phyloP scores from a whole-genome alignment of 2,888 invertebrate genomes.

The Diaphora mendica region DNA sequence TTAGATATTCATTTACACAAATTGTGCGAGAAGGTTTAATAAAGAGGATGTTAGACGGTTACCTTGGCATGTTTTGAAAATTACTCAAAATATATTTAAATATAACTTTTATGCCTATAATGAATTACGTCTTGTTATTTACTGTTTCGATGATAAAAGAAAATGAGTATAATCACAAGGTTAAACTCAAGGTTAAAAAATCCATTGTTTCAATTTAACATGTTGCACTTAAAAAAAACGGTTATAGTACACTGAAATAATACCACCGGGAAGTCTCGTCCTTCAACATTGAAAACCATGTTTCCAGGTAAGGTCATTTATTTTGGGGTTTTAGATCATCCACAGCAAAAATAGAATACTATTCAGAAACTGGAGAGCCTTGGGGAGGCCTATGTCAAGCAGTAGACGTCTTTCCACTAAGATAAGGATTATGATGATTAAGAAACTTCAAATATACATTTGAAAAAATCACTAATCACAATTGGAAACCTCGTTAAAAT shows the following conservation, averaged over 20 bases:
- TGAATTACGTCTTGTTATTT: constrained; percentile 38
- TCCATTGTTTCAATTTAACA: constrained; percentile 39
- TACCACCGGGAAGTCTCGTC: not conserved
- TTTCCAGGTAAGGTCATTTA: not conserved
- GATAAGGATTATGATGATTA: too few species aligned
- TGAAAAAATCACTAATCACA: not conserved
- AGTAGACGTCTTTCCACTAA: too few species aligned
- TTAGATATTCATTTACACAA: not conserved
- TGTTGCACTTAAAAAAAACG: constrained; percentile 43
- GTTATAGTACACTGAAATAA: not conserved
- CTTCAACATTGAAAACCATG: not conserved
- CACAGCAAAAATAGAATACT: not conserved
- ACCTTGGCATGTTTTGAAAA: not conserved
- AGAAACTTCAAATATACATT: too few species aligned
- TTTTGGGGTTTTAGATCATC: not conserved
- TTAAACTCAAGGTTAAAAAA: constrained; percentile 28
- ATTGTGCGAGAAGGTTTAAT: not conserved
- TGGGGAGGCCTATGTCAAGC: too few species aligned
- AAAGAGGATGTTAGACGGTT: not conserved
- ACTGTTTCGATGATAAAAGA: constrained; percentile 37
- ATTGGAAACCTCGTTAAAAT: not conserved
- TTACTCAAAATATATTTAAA: constrained; percentile 1
- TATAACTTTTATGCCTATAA: constrained; percentile 13
- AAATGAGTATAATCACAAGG: constrained; percentile 48
- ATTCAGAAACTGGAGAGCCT: not conserved